Base-by-base conservation (phyloP, 2,113 vertebrate genomes). In the Picathartes gymnocephalus region DNA sequence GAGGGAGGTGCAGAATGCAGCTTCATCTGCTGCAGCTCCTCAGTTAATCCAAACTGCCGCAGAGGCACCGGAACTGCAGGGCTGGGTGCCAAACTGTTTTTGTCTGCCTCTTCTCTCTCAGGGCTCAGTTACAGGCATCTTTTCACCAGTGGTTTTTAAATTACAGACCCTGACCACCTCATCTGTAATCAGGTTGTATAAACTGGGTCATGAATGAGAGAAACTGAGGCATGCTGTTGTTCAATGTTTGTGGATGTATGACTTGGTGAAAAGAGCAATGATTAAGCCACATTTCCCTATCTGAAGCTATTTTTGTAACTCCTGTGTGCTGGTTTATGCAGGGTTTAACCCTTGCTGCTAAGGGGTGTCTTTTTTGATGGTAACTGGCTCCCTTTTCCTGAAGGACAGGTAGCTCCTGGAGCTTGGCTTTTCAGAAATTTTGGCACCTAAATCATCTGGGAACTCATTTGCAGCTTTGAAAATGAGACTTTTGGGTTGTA, bases 171-270 rank as follows among this genome's bases (percentile, higher is more conserved):
- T 44, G 40, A 7, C 18, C 40, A 24, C 23, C 47, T 69, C 4
- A 11, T 35, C 25, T 57, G 6, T 3, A 10, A 51, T 50, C 44
- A 40, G 1, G 0, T 56, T 33, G 7, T 14, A 23, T 28, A 16
- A 81, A 73, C 11, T 37, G 61, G 21, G 12, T 60, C 19, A 65
- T 17, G 12, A 35, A 16, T 8, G 25, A 50, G 72, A n/a, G 76
- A 89, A 93, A 85, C 57, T 5, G 48, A 80, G 40, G 40, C 45
- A 87, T 0, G 0, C 2, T 20, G 9, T 5, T 21, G 14, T 53
- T 65, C 6, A 0, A 0, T 17, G 31, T 62, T 81, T n/a, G 44
- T 48, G n/a, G 61, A 9, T 4, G 1, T 28, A 2, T 13, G 11
- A 15, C 8, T 54, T 57, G 44, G 5, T 80, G 45, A 42, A 64